phyloP scores from a whole-genome alignment of 2,113 vertebrate species.

The Mastomys natalensis region DNA sequence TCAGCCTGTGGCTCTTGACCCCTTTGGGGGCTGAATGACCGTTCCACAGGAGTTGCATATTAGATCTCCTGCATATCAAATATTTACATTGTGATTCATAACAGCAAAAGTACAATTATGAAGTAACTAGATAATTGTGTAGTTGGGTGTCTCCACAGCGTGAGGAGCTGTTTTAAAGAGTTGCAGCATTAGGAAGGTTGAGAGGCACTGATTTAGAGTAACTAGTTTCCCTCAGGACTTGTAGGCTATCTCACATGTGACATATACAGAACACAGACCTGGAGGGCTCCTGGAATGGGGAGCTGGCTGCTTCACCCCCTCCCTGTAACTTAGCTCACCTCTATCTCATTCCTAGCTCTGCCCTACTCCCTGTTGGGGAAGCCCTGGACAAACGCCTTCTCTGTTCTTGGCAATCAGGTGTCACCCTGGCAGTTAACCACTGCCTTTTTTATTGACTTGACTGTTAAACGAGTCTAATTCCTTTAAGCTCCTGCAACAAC shows the following conservation, averaged over 20 bases:
- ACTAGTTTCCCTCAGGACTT: background rate
- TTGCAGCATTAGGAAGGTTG: background rate
- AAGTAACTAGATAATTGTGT: background rate
- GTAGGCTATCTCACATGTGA: background rate
- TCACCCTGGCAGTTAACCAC: background rate
- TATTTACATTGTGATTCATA: background rate
- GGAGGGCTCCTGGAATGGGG: background rate
- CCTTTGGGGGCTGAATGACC: background rate
- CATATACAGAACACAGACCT: background rate
- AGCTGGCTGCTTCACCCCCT: background rate
- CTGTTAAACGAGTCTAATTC: conserved; percentile 42
- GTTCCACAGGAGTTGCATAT: background rate
- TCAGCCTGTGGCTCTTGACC: background rate
- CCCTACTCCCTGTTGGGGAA: background rate
- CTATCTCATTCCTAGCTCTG: background rate
- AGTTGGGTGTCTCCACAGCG: background rate
- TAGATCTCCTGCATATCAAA: background rate
- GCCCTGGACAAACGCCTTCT: background rate
- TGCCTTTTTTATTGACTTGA: conserved; percentile 47
- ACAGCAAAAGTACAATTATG: background rate
- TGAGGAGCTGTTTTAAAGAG: background rate
- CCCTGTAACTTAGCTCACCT: background rate
- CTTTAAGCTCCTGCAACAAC: background rate
- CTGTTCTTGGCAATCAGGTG: background rate
- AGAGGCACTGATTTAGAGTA: background rate